phyloP scores from a whole-genome alignment of 2,888 invertebrate species.

The Trissolcus japonicus region DNA sequence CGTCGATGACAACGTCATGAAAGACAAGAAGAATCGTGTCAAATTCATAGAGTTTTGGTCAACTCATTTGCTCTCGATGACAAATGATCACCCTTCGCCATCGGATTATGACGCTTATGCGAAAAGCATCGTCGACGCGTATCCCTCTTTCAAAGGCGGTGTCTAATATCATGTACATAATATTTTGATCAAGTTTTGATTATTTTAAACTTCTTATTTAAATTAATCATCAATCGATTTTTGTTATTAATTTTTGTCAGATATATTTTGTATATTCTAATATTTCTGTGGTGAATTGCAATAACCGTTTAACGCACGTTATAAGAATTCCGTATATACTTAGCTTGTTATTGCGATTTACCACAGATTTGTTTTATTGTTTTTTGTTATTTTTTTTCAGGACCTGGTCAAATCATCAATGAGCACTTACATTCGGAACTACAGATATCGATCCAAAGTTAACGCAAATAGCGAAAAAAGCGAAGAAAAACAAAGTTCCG shows the following conservation, averaged over 20 bases:
- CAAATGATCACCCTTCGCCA: slow-evolving; percentile 2
- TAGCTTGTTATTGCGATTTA: no score
- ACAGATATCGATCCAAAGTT: slow-evolving; percentile 1
- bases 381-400: background rate
- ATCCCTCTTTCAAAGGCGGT: slow-evolving; percentile 2
- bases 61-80: slow-evolving; percentile 1
- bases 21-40: background rate
- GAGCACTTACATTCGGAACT: slow-evolving; percentile 18
- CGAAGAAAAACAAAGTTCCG: background rate
- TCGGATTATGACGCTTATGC: slow-evolving; percentile 8
- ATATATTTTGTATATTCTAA: background rate
- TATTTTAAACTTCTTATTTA: background rate
- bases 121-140: slow-evolving; percentile 1
- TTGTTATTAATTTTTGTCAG: background rate
- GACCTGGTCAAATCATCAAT: slow-evolving; percentile 10
- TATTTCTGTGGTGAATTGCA: no score
- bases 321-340: no score
- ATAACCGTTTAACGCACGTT: no score
- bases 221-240: background rate
- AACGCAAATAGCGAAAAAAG: background rate
- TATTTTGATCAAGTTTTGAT: background rate
- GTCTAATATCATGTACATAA: background rate
- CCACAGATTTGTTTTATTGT: no score
- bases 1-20: background rate
- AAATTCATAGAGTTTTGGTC: slow-evolving; percentile 19